phyloP scores from a whole-genome alignment of 2,888 invertebrate species.

The Aromia moschata region DNA sequence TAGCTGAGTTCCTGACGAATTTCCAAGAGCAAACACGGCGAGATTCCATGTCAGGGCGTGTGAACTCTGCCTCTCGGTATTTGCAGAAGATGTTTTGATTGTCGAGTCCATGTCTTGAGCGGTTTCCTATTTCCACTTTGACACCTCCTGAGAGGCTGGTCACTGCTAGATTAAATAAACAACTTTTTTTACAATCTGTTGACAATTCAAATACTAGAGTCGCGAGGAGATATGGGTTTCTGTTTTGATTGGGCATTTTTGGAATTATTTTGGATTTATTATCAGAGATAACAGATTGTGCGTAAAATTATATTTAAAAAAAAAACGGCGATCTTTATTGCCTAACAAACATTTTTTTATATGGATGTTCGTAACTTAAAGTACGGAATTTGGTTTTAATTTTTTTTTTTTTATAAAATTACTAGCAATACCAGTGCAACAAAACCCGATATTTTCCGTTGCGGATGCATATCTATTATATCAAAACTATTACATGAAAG shows the following conservation, averaged over 20 bases:
- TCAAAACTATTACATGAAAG: too few relatives aligned
- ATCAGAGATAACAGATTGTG: too few relatives aligned
- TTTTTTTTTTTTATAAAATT: too few relatives aligned
- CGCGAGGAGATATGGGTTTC: conserved; percentile 4
- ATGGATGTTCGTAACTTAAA: too few relatives aligned
- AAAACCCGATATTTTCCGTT: too few relatives aligned
- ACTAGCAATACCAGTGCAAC: too few relatives aligned
- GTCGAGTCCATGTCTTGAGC: conserved; percentile 41
- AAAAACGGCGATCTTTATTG: too few relatives aligned
- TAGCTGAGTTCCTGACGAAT: conserved; percentile 16
- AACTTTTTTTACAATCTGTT: conserved; percentile 44
- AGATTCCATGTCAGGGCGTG: conserved; percentile 25
- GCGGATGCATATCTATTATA: too few relatives aligned
- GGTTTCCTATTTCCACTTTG: conserved; percentile 48
- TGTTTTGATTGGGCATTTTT: conserved; percentile 20
- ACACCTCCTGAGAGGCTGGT: conserved; percentile 48
- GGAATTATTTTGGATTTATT: conserved; percentile 18
- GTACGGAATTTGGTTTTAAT: too few relatives aligned
- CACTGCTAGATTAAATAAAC: conserved; percentile 46
- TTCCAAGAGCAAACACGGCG: conserved; percentile 18
- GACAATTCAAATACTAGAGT: conserved; percentile 38
- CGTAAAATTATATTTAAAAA: too few relatives aligned
- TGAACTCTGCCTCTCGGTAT: conserved; percentile 15
- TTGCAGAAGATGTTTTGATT: conserved; percentile 47
- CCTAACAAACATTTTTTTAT: too few relatives aligned